Percentiles rank a stretch among this genome's conserved stretches.
Conservation (phyloP, 2,797 vertebrate species). For the Crenuchus spilurus region DNA sequence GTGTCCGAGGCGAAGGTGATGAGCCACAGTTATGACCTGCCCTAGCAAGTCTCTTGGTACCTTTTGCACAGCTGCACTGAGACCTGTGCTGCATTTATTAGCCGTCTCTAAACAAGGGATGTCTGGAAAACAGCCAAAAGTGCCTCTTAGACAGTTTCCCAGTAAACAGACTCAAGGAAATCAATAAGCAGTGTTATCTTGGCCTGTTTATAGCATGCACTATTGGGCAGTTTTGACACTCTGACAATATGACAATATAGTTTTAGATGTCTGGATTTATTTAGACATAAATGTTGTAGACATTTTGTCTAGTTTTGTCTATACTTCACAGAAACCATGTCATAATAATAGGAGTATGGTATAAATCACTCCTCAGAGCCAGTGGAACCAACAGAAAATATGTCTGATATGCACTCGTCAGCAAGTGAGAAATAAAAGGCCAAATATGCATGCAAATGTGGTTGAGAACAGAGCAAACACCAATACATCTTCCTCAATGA, state of each 20-base stretch:
- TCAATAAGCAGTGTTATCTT: constrained; percentile 9
- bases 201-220: neutral
- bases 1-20: constrained; percentile 24
- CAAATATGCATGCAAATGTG: neutral
- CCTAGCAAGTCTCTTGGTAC: constrained; percentile 23
- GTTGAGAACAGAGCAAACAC: neutral
- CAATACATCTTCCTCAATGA: neutral
- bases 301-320: neutral
- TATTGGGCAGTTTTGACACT: neutral
- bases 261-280: neutral
- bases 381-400: neutral
- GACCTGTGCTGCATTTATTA: constrained; percentile 42
- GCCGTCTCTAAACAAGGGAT: constrained; percentile 29
- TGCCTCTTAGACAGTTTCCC: constrained; percentile 31
- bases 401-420: constrained; percentile 2
- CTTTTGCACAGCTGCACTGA: constrained; percentile 29
- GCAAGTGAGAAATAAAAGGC: constrained; percentile 23
- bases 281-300: neutral
- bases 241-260: neutral
- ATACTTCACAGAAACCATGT: neutral
- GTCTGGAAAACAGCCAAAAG: constrained; percentile 48
- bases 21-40: constrained; percentile 20
- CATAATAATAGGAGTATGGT: neutral
- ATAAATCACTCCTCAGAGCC: neutral
- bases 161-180: neutral